Evolutionary conservation across 1,140 invertebrate species (phyloP).

Genomic region (Dendroctonus ponderosae): DNA sequence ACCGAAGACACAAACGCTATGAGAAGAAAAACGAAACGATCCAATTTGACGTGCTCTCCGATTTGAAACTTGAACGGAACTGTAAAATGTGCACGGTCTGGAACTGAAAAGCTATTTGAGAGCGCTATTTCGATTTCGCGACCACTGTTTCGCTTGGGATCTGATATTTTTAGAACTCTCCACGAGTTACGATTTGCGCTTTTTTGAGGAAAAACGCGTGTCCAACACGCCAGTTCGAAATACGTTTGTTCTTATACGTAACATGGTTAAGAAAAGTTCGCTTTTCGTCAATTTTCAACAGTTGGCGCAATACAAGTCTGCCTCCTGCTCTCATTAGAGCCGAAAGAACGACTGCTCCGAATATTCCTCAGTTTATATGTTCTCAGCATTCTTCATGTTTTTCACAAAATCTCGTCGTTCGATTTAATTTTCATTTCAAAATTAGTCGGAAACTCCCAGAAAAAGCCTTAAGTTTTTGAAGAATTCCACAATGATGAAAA

Average conservation of each 20-base stretch:
- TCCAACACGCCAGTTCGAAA: background rate
- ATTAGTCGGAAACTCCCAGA: too few relatives aligned
- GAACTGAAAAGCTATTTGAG: constrained; percentile 16
- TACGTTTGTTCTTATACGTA: constrained; percentile 4
- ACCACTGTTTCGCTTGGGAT: constrained; percentile 21
- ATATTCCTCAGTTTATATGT: too few relatives aligned
- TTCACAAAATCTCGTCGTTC: too few relatives aligned
- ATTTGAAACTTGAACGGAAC: background rate
- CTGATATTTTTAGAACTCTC: constrained; percentile 20
- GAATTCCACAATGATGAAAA: too few relatives aligned
- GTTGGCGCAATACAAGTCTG: too few relatives aligned
- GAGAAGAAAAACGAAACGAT: constrained; percentile 12
- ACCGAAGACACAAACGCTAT: constrained; percentile 18
- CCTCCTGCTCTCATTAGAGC: too few relatives aligned
- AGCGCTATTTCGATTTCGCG: constrained; percentile 21
- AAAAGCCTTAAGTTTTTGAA: too few relatives aligned
- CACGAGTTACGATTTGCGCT: constrained; percentile 15
- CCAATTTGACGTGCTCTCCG: constrained; percentile 1
- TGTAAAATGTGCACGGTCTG: constrained; percentile 16
- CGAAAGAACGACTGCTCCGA: too few relatives aligned
- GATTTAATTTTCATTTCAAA: too few relatives aligned
- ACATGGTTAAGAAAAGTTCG: background rate
- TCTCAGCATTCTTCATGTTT: too few relatives aligned
- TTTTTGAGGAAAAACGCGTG: constrained; percentile 21
- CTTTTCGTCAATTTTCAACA: too few relatives aligned